Percentiles rank a stretch among this genome's conserved stretches.
These are phyloP conservation scores for Lasius platythorax DNA, from an alignment of 2,888 invertebrate species.

Conservation along the genomic window DNA sequence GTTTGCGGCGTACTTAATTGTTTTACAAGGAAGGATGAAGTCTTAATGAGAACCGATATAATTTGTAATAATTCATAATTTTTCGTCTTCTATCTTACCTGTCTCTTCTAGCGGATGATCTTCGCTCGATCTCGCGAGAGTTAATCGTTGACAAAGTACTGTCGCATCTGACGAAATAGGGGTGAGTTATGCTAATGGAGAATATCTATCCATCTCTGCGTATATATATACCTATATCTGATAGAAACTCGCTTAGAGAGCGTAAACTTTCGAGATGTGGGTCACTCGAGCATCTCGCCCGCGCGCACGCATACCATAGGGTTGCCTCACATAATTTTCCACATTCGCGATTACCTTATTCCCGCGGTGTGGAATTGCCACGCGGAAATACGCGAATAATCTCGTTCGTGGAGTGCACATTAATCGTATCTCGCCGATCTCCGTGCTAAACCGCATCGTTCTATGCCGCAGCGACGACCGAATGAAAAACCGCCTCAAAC, in stretches of 20 bases:
- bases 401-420: slow-evolving; percentile 43
- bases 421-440: slow-evolving; percentile 34
- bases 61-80: slow-evolving; percentile 33
- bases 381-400: slow-evolving; percentile 55
- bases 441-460: slow-evolving; percentile 18
- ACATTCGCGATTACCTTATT: slow-evolving; percentile 27
- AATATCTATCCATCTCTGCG: slow-evolving; percentile 11
- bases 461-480: slow-evolving; percentile 49
- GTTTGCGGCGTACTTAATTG: background rate
- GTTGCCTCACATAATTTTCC: slow-evolving; percentile 21
- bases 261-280: slow-evolving; percentile 24
- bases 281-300: slow-evolving; percentile 23
- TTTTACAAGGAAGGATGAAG: slow-evolving; percentile 24
- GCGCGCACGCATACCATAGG: slow-evolving; percentile 14
- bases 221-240: no score
- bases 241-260: slow-evolving; percentile 21
- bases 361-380: background rate
- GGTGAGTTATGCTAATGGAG: slow-evolving; percentile 22
- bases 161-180: background rate
- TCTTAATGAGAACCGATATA: slow-evolving; percentile 36
- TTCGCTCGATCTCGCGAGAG: background rate
- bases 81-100: background rate
- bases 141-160: background rate
- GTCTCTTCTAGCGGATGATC: background rate
- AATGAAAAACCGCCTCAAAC: slow-evolving; percentile 58